Evolutionary conservation across 1,140 invertebrate species (phyloP).

Genomic region (Heliothis virescens): DNA sequence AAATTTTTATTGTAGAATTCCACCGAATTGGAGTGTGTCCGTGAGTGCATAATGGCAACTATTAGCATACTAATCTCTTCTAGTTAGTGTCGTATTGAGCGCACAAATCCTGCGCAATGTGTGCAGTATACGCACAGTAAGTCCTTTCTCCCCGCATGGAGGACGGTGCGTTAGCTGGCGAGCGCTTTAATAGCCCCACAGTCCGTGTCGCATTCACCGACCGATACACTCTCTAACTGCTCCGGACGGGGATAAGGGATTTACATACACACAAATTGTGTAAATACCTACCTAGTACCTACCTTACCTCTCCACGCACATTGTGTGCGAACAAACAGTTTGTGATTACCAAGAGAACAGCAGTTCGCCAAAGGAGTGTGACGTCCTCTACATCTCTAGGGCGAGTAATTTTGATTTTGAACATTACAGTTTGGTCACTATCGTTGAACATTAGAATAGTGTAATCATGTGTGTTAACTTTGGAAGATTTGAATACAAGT

Average conservation of each 20-base stretch:
- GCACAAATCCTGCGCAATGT: constrained; percentile 67
- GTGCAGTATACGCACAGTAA: constrained; percentile 64
- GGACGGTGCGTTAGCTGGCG: constrained; percentile 27
- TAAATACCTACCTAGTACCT: constrained; percentile 39
- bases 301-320: constrained; percentile 22
- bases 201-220: constrained; percentile 41
- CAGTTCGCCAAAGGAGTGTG: constrained; percentile 75
- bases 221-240: constrained; percentile 50
- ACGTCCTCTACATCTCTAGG: constrained; percentile 76
- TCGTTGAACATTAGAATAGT: constrained; percentile 79
- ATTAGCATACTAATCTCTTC: constrained; percentile 83
- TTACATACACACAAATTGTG: constrained; percentile 56
- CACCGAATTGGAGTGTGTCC: constrained; percentile 69
- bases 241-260: constrained; percentile 63
- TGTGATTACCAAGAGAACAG: constrained; percentile 74
- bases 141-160: constrained; percentile 66
- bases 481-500: constrained; percentile 63
- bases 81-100: constrained; percentile 71
- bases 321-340: constrained; percentile 48
- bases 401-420: constrained; percentile 83
- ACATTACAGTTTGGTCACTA: constrained; percentile 79
- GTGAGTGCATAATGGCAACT: constrained; percentile 70
- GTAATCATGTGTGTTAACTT: constrained; percentile 70
- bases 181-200: constrained; percentile 45
- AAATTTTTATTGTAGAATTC: constrained; percentile 78